Evolutionary conservation across 2,113 vertebrate genomes (phyloP).

Genomic region (Myxocyprinus asiaticus): DNA sequence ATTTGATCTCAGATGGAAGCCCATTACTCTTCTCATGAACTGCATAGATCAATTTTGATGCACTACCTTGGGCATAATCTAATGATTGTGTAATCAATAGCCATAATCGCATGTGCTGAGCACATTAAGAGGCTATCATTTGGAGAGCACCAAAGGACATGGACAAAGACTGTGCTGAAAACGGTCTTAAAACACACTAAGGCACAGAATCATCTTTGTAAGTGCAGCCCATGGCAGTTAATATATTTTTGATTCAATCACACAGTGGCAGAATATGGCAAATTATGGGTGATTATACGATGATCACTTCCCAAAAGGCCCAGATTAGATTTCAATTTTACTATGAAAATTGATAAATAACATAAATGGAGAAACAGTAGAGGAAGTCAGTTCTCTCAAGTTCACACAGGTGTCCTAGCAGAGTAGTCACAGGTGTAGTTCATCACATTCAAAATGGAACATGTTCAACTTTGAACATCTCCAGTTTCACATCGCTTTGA

Average conservation of each 20-base stretch:
- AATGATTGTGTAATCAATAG: slow-evolving; percentile 39
- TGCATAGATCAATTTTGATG: slow-evolving; percentile 28
- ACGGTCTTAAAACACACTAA: neutral
- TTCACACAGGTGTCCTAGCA: no score
- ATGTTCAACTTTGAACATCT: slow-evolving; percentile 5
- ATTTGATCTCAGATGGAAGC: slow-evolving; percentile 15
- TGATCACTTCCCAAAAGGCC: slow-evolving; percentile 19
- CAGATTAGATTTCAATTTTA: slow-evolving; percentile 25
- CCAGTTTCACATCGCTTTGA: no score
- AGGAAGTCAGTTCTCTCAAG: neutral
- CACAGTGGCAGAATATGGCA: slow-evolving; percentile 2
- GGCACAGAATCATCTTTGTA: neutral
- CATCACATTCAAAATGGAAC: neutral
- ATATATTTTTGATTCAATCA: slow-evolving; percentile 40
- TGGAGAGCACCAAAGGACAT: slow-evolving; percentile 9
- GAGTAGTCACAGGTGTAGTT: no score
- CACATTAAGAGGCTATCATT: slow-evolving; percentile 43
- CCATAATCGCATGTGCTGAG: slow-evolving; percentile 26
- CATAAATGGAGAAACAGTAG: slow-evolving; percentile 3
- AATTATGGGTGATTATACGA: slow-evolving; percentile 1
- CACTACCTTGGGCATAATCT: slow-evolving; percentile 33
- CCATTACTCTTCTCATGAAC: slow-evolving; percentile 33
- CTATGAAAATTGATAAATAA: slow-evolving; percentile 31
- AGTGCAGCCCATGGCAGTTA: slow-evolving; percentile 20
- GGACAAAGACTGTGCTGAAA: neutral